These are phyloP conservation scores for Cyaniris semiargus DNA, from an alignment of 2,888 invertebrate genomes.

Conservation along the genomic window DNA sequence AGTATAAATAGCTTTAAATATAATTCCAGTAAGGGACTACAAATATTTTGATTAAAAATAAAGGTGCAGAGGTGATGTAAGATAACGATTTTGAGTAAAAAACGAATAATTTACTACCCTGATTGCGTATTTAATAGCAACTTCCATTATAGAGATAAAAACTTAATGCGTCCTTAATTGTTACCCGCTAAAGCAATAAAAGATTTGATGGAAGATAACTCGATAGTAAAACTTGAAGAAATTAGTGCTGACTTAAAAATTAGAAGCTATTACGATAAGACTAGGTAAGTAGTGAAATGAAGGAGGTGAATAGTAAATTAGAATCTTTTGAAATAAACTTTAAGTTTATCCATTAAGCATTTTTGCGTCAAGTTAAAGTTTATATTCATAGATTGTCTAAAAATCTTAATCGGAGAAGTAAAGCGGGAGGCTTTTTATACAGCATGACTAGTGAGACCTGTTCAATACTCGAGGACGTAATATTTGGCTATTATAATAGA, in stretches of 20 bases:
- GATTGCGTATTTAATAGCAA: slow-evolving; percentile 6
- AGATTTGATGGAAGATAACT: slow-evolving; percentile 12
- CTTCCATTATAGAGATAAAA: slow-evolving; percentile 13
- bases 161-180: slow-evolving; percentile 24
- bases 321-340: not conserved
- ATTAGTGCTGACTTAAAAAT: slow-evolving; percentile 5
- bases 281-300: not conserved
- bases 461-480: too few relatives aligned
- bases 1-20: not conserved
- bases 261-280: not conserved
- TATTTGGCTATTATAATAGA: too few relatives aligned
- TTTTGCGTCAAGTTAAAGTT: not conserved
- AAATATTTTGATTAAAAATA: not conserved
- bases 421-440: not conserved
- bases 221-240: not conserved
- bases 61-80: not conserved
- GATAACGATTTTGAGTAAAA: not conserved
- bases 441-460: too few relatives aligned
- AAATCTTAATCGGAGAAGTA: not conserved
- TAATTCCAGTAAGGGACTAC: not conserved
- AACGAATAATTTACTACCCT: slow-evolving; percentile 5
- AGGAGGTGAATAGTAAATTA: not conserved
- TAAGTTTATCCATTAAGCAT: not conserved
- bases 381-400: not conserved
- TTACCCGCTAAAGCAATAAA: slow-evolving; percentile 22